Evolutionary conservation across 2,888 invertebrate species (phyloP), one percentile per base, ranked within the genome.

Genomic region (Osedax fenrisi): DNA sequence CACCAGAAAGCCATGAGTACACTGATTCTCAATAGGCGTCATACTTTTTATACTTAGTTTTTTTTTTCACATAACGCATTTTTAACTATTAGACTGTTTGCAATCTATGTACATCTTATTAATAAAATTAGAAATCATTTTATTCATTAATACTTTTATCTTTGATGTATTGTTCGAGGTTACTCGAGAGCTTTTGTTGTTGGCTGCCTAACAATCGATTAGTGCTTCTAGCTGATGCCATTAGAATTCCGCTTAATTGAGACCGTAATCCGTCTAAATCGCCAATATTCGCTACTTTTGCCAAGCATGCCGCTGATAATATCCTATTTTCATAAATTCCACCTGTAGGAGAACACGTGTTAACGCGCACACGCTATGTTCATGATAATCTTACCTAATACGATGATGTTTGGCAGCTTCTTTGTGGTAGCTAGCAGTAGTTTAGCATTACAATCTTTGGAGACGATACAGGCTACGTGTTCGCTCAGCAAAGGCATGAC

Each of bases 291-390:
- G 76, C 76, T 13, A 70, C 75, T 17, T 75, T 70, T 27, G 68
- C 27, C 26, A 77, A 17, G 59, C 75, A 76, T 2, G 73, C 74
- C 13, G 66, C 74, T 2, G 75, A 76, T 61, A 77, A 26, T n/a
- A 77, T 67, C 23, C 61, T 71, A 27, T 76, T 62, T 5, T 74
- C 77, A 3, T 76, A 62, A 24, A 75, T 70, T 24, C 77, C 77
- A 27, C 77, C 77, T 77, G 67, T 21, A 66, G 41, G 62, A 27
- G 27, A 64, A 17, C 27, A 75, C 21, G 5, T 10, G 17, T 41
- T 41, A 41, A 10, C 41, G 17, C 17, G 5, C 41, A 41, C 17
- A 41, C 17, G 17, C 10, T n/a, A n/a, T n/a, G n/a, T n/a, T n/a
- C n/a, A n/a, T n/a, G n/a, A n/a, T n/a, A n/a, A n/a, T n/a, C n/a